These are phyloP conservation scores for Pteropus alecto DNA, from an alignment of 2,113 vertebrate species.

Conservation along the genomic window DNA sequence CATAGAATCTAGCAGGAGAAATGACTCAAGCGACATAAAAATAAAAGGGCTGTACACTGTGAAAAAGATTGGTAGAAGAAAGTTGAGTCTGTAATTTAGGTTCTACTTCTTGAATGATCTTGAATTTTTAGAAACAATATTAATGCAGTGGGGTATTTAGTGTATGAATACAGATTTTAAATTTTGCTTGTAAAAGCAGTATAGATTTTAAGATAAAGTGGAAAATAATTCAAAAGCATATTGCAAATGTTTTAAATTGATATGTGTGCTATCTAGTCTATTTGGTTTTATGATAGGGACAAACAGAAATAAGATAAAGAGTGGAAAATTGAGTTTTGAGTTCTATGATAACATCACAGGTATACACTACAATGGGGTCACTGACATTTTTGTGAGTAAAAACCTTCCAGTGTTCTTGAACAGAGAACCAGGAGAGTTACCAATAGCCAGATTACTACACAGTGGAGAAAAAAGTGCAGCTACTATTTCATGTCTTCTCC, in stretches of 20 bases:
- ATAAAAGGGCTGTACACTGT: not conserved
- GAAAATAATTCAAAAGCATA: not conserved
- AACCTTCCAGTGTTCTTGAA: not conserved
- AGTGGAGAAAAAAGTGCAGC: not conserved
- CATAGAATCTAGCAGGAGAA: not conserved
- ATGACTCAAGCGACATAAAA: not conserved
- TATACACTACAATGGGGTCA: not conserved
- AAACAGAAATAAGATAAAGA: not conserved
- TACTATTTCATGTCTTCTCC: not conserved
- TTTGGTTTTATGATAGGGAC: not conserved
- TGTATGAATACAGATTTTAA: not conserved
- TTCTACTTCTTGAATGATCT: not conserved
- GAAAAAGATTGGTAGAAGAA: not conserved
- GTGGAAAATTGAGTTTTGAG: conserved; percentile 8
- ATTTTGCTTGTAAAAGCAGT: not conserved
- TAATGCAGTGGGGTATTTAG: not conserved
- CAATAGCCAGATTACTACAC: not conserved
- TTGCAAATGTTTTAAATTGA: not conserved
- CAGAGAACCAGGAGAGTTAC: not conserved
- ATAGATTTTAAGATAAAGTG: not conserved
- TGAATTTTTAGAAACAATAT: not conserved
- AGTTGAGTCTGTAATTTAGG: not conserved
- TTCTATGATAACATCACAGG: not conserved
- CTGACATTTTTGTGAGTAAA: not conserved
- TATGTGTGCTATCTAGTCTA: not conserved